Conservation (phyloP, 2,888 invertebrate species). For the Synergus laeviventris region DNA sequence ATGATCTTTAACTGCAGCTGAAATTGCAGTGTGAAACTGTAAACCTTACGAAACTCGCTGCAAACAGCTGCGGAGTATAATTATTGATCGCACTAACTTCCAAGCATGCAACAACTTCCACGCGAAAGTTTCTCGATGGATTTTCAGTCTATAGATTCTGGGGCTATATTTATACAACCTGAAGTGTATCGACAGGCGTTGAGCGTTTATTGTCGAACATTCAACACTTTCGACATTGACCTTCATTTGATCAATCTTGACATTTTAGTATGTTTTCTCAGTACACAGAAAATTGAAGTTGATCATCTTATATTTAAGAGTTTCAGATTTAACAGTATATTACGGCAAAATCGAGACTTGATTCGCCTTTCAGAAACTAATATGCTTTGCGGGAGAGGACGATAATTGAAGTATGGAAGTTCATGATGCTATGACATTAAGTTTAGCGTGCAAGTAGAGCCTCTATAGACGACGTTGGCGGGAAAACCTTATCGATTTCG, state of each 20-base stretch:
- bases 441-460: conserved; percentile 6
- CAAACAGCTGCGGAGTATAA: background rate
- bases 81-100: background rate
- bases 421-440: conserved; percentile 1
- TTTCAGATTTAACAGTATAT: no score
- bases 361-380: background rate
- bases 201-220: background rate
- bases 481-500: background rate
- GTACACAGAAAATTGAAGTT: no score
- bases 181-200: background rate
- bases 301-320: no score
- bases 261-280: no score
- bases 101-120: background rate
- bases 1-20: background rate
- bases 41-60: background rate
- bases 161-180: background rate
- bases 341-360: background rate
- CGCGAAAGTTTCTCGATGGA: background rate
- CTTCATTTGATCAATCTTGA: background rate
- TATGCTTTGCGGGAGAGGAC: conserved; percentile 12
- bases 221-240: background rate
- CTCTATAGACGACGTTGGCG: background rate
- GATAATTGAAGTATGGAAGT: conserved; percentile 26
- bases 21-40: background rate
- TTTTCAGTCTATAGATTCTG: background rate